Percentiles rank a stretch among this genome's conserved stretches.
phyloP scores from a whole-genome alignment of 2,797 vertebrate genomes.

The Cossypha dichroa region DNA sequence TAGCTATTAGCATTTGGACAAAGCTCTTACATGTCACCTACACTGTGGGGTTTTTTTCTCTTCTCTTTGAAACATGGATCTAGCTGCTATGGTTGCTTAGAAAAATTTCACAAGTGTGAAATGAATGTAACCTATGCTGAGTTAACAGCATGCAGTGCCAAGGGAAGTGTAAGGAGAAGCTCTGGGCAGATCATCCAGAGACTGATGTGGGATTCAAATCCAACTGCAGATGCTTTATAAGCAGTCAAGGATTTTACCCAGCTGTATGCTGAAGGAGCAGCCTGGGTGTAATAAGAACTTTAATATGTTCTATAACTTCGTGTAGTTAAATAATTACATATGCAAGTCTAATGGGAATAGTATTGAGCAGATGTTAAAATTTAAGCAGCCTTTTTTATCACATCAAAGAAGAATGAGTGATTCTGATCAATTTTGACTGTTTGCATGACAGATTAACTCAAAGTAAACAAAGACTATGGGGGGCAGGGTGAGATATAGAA shows the following conservation, averaged over 20 bases:
- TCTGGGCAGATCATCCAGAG: background rate
- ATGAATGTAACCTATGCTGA: background rate
- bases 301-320: background rate
- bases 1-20: conserved; percentile 3
- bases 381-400: background rate
- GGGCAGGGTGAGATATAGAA: background rate
- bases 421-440: background rate
- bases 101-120: conserved; percentile 9
- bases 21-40: background rate
- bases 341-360: background rate
- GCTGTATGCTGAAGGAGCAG: background rate
- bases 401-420: background rate
- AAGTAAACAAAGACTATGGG: background rate
- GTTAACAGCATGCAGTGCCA: background rate
- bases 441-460: background rate
- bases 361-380: background rate
- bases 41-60: background rate
- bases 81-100: background rate
- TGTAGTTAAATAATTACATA: background rate
- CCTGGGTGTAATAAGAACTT: background rate
- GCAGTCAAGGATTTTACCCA: background rate
- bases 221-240: background rate
- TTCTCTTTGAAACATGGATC: background rate
- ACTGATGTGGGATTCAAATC: background rate
- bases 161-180: conserved; percentile 13